Percentiles rank a stretch among this genome's conserved stretches.
Evolutionary conservation across 2,888 invertebrate genomes (phyloP).

Genomic region (Drosophila yooni): DNA sequence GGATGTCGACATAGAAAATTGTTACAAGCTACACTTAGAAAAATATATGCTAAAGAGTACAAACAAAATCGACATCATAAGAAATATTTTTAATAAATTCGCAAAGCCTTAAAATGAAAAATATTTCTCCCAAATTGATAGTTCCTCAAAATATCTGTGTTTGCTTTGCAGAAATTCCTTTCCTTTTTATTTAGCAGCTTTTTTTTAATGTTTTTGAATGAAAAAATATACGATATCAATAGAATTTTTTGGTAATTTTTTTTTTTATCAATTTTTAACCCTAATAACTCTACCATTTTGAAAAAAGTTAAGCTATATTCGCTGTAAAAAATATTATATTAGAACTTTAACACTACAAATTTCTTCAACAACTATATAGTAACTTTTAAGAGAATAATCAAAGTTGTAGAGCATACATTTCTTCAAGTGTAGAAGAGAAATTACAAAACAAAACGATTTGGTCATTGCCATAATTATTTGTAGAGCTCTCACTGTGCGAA

Average conservation of each 20-base stretch:
- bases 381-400: neutral
- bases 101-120: neutral
- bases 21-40: neutral
- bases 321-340: too few species aligned
- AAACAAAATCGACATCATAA: neutral
- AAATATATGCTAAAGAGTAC: neutral
- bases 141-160: too few species aligned
- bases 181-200: neutral
- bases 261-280: too few species aligned
- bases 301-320: too few species aligned
- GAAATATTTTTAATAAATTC: neutral
- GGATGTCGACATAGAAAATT: neutral
- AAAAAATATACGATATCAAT: too few species aligned
- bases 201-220: too few species aligned
- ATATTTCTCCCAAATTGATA: neutral
- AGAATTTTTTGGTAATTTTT: too few species aligned
- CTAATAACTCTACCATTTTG: too few species aligned
- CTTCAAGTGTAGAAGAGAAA: conserved; percentile 5
- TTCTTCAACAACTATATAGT: too few species aligned
- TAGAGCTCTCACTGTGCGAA: neutral
- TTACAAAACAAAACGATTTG: neutral
- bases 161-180: too few species aligned
- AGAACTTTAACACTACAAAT: too few species aligned
- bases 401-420: neutral
- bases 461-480: neutral